These are phyloP conservation scores for Chlamydotis undulata DNA, from an alignment of 2,113 vertebrate species.

Conservation along the genomic window DNA sequence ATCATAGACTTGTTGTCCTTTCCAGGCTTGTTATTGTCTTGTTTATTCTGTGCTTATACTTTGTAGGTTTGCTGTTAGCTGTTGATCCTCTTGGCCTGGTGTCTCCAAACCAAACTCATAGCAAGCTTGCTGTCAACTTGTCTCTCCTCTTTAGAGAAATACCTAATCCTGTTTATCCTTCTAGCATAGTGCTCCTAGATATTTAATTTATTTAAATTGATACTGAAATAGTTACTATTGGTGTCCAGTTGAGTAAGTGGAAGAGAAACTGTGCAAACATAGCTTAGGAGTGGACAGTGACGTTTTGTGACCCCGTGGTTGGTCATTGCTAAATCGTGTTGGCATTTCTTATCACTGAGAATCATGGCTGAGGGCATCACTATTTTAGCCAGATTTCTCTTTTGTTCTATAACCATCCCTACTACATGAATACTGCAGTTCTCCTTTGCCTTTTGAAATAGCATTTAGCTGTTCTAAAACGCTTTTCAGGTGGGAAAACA, in stretches of 20 bases:
- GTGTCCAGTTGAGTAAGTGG: background rate
- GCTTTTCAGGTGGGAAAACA: background rate
- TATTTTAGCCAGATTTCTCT: background rate
- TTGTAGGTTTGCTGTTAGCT: background rate
- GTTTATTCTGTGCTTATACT: background rate
- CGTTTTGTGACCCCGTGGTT: background rate
- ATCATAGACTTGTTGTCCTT: background rate
- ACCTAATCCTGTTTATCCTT: background rate
- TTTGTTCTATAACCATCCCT: background rate
- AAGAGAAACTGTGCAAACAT: background rate
- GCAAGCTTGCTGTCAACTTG: background rate
- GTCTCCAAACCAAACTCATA: background rate
- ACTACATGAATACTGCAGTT: fast-evolving
- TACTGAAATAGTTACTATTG: background rate
- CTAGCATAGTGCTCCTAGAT: background rate
- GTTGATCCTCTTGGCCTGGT: background rate
- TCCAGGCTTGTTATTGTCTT: background rate
- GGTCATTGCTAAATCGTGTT: background rate
- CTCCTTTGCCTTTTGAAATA: background rate
- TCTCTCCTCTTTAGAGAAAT: background rate
- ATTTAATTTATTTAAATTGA: background rate
- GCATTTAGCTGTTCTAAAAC: background rate
- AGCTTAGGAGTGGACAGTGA: background rate
- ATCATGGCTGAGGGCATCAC: no score
- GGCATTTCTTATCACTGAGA: background rate